Percentiles rank a stretch among this genome's conserved stretches.
These are phyloP conservation scores for Cyanistes caeruleus DNA, from an alignment of 2,113 vertebrate species.

Conservation along the genomic window DNA sequence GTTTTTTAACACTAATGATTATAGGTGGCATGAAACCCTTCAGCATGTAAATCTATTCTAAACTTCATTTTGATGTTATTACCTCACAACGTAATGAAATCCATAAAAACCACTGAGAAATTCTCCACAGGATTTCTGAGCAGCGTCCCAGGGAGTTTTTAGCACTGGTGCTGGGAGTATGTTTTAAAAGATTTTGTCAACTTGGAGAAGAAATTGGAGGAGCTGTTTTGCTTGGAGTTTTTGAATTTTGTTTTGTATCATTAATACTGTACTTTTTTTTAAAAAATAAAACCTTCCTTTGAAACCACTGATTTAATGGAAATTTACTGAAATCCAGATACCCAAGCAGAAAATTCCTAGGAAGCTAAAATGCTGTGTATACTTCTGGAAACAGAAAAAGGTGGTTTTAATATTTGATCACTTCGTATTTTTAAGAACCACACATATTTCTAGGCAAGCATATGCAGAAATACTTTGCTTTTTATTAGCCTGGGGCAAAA, in stretches of 20 bases:
- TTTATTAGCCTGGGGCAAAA: conserved; percentile 45
- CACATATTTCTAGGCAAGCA: not conserved
- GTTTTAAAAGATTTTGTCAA: not conserved
- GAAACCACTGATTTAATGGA: conserved; percentile 43
- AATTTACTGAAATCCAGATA: conserved; percentile 60
- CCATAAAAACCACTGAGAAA: not conserved
- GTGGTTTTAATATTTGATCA: conserved; percentile 29
- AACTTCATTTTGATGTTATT: not conserved
- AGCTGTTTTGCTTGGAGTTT: conserved; percentile 2
- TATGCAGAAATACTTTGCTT: conserved; percentile 29
- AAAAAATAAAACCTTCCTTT: conserved; percentile 25
- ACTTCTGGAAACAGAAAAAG: conserved; percentile 45
- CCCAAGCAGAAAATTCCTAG: conserved; percentile 47
- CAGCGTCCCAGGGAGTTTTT: not conserved
- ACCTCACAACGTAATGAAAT: not conserved
- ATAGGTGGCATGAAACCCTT: not conserved
- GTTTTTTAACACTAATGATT: not conserved
- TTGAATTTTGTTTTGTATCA: conserved; percentile 18
- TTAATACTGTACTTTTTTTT: not conserved
- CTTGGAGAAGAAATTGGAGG: not conserved
- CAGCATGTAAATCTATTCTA: not conserved
- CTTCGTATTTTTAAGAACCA: conserved; percentile 21
- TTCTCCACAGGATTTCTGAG: not conserved
- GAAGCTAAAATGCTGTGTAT: conserved; percentile 47
- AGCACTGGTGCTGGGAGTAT: not conserved